phyloP scores from a whole-genome alignment of 2,888 invertebrate species.

The Oxycera nigricornis region DNA sequence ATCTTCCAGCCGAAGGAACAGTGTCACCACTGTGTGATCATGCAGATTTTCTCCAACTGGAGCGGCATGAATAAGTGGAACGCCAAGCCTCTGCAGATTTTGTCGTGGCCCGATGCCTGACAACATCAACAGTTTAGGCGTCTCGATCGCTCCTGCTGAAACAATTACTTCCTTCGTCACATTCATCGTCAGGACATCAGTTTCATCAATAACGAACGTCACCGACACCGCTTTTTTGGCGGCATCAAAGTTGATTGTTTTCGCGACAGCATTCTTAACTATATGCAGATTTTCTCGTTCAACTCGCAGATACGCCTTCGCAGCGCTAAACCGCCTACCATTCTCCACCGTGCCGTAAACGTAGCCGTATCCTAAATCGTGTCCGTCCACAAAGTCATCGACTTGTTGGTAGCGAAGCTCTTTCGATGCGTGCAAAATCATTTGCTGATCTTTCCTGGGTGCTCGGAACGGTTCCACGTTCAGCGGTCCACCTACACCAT shows the following conservation, averaged over 20 bases:
- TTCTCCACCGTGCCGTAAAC: slow-evolving; percentile 65
- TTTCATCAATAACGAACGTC: slow-evolving; percentile 49
- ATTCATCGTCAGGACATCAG: not conserved
- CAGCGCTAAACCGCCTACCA: slow-evolving; percentile 65
- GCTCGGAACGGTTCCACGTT: slow-evolving; percentile 62
- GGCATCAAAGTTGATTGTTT: slow-evolving; percentile 63
- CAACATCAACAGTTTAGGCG: slow-evolving; percentile 86
- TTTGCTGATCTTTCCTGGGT: slow-evolving; percentile 62
- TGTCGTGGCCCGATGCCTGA: slow-evolving; percentile 77
- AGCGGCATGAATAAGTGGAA: slow-evolving; percentile 57
- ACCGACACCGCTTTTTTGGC: slow-evolving; percentile 62
- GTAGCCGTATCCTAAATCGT: slow-evolving; percentile 65
- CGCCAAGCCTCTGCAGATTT: slow-evolving; percentile 72
- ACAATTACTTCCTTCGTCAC: slow-evolving; percentile 12
- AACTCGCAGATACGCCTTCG: slow-evolving; percentile 65
- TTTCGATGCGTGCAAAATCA: slow-evolving; percentile 62
- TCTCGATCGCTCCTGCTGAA: slow-evolving; percentile 53
- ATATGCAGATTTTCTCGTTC: slow-evolving; percentile 63
- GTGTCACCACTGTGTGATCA: not conserved
- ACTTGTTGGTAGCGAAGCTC: slow-evolving; percentile 64
- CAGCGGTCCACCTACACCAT: slow-evolving; percentile 65
- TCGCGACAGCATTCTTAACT: slow-evolving; percentile 64
- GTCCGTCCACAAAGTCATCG: slow-evolving; percentile 69
- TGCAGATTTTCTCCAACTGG: slow-evolving; percentile 24
- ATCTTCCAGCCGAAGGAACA: not conserved